A percentile compares a stretch with the other conserved stretches of the same genome.
Evolutionary conservation across 2,797 vertebrate genomes (phyloP).

Genomic region (Oophaga sylvatica): DNA sequence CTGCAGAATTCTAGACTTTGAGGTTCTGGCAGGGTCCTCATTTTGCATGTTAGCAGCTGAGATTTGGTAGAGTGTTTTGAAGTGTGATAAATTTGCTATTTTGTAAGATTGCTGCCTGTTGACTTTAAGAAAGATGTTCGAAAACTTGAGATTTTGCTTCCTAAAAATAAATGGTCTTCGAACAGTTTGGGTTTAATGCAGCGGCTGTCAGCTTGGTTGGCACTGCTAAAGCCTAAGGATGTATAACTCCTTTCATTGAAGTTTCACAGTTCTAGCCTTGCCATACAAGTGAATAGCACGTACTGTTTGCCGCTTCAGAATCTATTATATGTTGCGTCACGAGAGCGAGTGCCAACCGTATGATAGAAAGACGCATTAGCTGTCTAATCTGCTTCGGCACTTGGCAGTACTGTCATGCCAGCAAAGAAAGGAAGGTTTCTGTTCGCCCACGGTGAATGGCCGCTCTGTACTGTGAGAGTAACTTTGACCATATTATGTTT

Average conservation of each 20-base stretch:
- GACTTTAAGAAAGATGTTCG: constrained; percentile 37
- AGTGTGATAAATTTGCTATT: constrained; percentile 9
- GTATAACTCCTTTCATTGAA: constrained; percentile 74
- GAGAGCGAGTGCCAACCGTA: constrained; percentile 63
- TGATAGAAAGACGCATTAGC: constrained; percentile 55
- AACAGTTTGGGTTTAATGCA: constrained; percentile 42
- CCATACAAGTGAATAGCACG: constrained; percentile 74
- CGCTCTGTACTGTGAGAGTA: neutral
- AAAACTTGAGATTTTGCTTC: constrained; percentile 46
- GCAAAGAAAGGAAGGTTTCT: constrained; percentile 8
- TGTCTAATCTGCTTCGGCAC: constrained; percentile 50
- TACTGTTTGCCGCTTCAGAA: constrained; percentile 56
- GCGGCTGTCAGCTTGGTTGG: constrained; percentile 50
- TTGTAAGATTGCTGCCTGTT: constrained; percentile 36
- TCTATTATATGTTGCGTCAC: constrained; percentile 73
- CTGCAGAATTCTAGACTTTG: neutral
- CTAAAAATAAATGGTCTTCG: constrained; percentile 42
- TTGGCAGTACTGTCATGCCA: constrained; percentile 58
- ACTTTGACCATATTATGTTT: neutral
- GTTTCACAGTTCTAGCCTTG: constrained; percentile 73
- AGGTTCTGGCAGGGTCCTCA: constrained; percentile 7
- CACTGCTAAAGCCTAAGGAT: constrained; percentile 30
- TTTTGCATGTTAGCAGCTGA: constrained; percentile 30
- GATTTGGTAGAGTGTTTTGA: constrained; percentile 35
- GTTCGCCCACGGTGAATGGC: neutral